Percentiles rank a stretch among this genome's conserved stretches.
phyloP scores from a whole-genome alignment of 2,113 vertebrate species.

The Trinectes maculatus region DNA sequence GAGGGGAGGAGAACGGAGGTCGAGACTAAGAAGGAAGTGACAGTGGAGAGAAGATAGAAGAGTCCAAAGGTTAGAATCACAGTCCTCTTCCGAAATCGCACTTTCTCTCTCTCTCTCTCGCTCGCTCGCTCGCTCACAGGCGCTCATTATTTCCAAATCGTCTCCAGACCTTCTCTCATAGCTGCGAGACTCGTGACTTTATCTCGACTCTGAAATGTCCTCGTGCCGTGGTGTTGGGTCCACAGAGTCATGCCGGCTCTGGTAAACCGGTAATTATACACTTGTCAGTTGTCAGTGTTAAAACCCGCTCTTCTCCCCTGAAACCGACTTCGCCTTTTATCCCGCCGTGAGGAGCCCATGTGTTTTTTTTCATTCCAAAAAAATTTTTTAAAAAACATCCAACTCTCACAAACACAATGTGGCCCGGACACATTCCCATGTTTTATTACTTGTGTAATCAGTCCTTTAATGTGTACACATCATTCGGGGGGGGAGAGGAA shows the following conservation, averaged over 20 bases:
- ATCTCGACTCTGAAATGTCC: constrained; percentile 18
- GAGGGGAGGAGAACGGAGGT: no score
- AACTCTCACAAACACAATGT: no score
- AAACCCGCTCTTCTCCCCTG: neutral
- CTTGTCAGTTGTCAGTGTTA: constrained; percentile 19
- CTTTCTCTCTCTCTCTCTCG: neutral
- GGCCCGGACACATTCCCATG: neutral
- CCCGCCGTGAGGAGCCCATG: no score
- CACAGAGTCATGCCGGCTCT: constrained; percentile 13
- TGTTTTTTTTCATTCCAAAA: no score
- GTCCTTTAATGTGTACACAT: neutral
- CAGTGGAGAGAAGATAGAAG: neutral
- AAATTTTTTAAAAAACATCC: no score
- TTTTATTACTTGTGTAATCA: neutral
- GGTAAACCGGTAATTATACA: constrained; percentile 44
- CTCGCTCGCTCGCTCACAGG: neutral
- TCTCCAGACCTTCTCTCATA: constrained; percentile 21
- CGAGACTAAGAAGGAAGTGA: neutral
- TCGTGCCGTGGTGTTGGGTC: constrained; percentile 8
- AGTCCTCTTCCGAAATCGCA: neutral
- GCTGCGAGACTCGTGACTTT: constrained; percentile 26
- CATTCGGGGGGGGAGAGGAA: neutral
- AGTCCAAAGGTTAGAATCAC: constrained; percentile 18
- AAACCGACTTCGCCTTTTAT: no score
- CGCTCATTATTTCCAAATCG: constrained; percentile 41